Evolutionary conservation across 2,113 vertebrate species (phyloP).

Genomic region (Steatornis caripensis): DNA sequence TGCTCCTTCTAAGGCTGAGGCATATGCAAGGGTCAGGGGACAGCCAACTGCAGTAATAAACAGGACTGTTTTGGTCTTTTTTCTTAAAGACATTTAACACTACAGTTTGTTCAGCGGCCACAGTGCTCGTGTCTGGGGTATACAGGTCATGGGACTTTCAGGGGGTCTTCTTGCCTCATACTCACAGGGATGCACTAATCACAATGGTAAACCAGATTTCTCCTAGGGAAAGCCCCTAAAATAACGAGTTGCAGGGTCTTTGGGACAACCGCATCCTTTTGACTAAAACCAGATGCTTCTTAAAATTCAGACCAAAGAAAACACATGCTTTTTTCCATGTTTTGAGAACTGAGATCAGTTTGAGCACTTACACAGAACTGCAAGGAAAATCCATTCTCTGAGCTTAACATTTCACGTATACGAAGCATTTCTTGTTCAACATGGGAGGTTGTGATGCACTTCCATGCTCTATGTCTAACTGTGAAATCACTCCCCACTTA

Average conservation of each 20-base stretch:
- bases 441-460: not conserved
- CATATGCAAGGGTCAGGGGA: not conserved
- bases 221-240: not conserved
- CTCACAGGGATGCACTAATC: not conserved
- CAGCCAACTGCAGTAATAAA: not conserved
- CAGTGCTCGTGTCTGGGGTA: not conserved
- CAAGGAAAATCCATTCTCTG: not conserved
- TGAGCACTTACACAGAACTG: not conserved
- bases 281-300: not conserved
- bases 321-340: not conserved
- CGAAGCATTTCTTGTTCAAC: not conserved
- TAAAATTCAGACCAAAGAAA: not conserved
- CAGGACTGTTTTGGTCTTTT: not conserved
- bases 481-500: not conserved
- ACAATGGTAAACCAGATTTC: not conserved
- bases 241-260: not conserved
- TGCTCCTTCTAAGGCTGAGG: not conserved
- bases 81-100: not conserved
- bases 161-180: not conserved
- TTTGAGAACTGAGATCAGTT: not conserved
- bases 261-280: not conserved
- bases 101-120: not conserved
- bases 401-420: not conserved
- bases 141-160: accelerated
- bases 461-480: not conserved